Conservation (phyloP, 2,888 invertebrate species). For the Oegoconia quadripuncta region DNA sequence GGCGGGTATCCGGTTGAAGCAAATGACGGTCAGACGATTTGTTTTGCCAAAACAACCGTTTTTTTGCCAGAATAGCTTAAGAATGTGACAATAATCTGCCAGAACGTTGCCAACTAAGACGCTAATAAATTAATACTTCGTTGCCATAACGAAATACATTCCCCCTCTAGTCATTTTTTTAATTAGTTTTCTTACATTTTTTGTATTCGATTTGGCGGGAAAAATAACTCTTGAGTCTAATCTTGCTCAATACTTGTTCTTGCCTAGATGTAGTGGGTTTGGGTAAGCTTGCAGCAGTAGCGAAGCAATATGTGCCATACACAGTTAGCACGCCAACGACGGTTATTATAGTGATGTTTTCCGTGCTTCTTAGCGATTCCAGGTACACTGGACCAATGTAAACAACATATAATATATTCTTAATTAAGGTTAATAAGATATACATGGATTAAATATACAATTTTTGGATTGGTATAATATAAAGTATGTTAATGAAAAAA, state of each 20-base stretch:
- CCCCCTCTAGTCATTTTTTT: conserved; percentile 72
- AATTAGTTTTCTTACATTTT: conserved; percentile 23
- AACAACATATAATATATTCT: conserved; percentile 55
- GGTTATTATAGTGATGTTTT: conserved; percentile 38
- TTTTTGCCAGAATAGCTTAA: conserved; percentile 55
- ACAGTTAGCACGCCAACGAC: conserved; percentile 47
- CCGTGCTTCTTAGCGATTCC: conserved; percentile 50
- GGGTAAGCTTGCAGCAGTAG: conserved; percentile 57
- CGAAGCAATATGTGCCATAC: conserved; percentile 74
- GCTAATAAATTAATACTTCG: conserved; percentile 37
- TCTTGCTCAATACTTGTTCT: conserved; percentile 72
- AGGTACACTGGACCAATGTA: conserved; percentile 69
- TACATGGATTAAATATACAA: conserved; percentile 62
- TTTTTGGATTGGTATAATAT: conserved; percentile 72
- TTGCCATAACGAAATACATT: conserved; percentile 63
- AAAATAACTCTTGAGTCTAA: conserved; percentile 41
- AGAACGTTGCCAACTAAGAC: conserved; percentile 63
- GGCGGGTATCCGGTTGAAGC: conserved; percentile 6
- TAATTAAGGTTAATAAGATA: conserved; percentile 57
- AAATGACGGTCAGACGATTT: conserved; percentile 10
- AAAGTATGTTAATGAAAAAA: conserved; percentile 61
- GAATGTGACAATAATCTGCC: conserved; percentile 69
- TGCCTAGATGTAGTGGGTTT: conserved; percentile 58
- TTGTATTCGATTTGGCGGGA: conserved; percentile 43
- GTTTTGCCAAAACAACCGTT: conserved; percentile 33